Conservation (phyloP, 2,797 vertebrate genomes). For the Labroides dimidiatus region DNA sequence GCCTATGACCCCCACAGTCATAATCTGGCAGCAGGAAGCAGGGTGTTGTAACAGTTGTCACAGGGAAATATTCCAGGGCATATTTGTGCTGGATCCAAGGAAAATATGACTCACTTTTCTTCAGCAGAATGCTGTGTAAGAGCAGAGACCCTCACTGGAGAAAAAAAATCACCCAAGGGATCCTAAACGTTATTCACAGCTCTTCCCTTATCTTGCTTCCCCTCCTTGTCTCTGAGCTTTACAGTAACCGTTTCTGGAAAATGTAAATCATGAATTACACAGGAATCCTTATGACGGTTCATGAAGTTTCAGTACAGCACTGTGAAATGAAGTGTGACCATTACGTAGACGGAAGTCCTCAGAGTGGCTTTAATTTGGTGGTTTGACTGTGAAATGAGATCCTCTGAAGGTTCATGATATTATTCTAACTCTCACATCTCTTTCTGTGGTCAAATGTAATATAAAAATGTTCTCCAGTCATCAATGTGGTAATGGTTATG, state of each 20-base stretch:
- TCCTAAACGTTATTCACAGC: not conserved
- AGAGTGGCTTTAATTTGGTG: not conserved
- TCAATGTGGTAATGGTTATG: conserved; percentile 11
- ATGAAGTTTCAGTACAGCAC: not conserved
- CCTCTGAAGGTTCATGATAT: not conserved
- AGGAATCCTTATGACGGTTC: not conserved
- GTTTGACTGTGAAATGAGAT: not conserved
- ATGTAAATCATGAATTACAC: not conserved
- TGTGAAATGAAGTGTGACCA: not conserved
- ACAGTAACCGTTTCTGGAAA: not conserved
- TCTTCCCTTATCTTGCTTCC: too few relatives aligned
- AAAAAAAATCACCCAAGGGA: not conserved
- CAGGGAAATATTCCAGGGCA: not conserved
- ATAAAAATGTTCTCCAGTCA: conserved; percentile 3
- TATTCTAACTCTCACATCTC: not conserved
- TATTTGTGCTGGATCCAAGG: not conserved
- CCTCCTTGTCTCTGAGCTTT: not conserved
- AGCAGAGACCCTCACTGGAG: not conserved
- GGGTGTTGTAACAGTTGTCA: not conserved
- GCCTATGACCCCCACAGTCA: not conserved
- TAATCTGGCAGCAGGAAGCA: not conserved
- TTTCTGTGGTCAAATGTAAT: not conserved
- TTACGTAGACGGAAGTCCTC: not conserved
- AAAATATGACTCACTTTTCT: conserved; percentile 1
- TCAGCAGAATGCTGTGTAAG: not conserved